Evolutionary conservation across 2,113 vertebrate genomes (phyloP).

Genomic region (Xerus inauris): DNA sequence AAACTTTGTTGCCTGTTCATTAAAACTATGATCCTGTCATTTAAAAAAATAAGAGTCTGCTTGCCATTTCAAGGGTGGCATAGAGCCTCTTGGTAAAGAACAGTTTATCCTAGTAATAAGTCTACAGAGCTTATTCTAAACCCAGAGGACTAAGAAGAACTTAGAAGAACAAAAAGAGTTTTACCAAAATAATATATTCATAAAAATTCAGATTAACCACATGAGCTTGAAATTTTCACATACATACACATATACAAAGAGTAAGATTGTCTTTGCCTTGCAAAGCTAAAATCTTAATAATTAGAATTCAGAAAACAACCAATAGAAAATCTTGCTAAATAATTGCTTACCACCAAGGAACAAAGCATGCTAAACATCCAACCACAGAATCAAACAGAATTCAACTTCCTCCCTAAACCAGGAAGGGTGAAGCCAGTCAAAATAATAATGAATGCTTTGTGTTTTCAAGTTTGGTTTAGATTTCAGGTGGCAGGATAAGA

Average conservation of each 20-base stretch:
- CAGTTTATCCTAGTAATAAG: background rate
- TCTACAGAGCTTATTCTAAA: background rate
- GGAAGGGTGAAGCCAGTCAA: background rate
- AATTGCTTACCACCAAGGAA: conserved; percentile 41
- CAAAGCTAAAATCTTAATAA: conserved; percentile 28
- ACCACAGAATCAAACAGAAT: background rate
- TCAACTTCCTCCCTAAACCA: background rate
- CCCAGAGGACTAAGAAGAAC: background rate
- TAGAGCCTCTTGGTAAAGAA: background rate
- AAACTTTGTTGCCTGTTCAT: background rate
- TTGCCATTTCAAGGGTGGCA: background rate
- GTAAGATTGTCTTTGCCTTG: background rate
- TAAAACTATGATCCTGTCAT: background rate
- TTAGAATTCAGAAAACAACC: conserved; percentile 38
- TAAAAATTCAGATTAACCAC: background rate
- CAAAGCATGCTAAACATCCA: background rate
- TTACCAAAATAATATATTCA: conserved; percentile 1
- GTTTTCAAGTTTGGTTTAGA: background rate
- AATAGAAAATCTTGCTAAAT: background rate
- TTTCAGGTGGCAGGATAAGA: background rate
- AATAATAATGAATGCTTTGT: conserved; percentile 24
- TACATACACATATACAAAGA: background rate
- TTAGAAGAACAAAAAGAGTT: background rate
- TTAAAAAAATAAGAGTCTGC: background rate
- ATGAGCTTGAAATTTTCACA: background rate